Conservation (phyloP, 2,113 vertebrate genomes). For the Lathamus discolor region DNA sequence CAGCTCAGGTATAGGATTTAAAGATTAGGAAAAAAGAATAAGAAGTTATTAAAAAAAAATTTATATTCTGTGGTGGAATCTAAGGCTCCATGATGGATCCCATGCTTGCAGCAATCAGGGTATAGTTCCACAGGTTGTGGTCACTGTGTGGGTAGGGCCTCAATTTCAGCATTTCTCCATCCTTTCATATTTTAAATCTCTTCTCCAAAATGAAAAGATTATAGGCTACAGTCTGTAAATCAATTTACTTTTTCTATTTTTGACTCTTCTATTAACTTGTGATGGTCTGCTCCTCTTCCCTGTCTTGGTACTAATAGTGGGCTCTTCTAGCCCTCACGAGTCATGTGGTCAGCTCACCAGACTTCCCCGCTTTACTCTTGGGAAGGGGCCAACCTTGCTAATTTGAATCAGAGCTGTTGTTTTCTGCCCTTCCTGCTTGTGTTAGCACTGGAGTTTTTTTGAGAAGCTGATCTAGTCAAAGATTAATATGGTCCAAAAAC, state of each 20-base stretch:
- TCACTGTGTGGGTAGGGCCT: background rate
- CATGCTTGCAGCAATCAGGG: background rate
- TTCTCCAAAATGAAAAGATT: background rate
- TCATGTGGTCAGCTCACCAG: background rate
- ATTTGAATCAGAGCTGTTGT: background rate
- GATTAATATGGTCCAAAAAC: background rate
- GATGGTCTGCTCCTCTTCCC: background rate
- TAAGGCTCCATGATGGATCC: background rate
- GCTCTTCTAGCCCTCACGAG: fast-evolving
- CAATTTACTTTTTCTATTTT: background rate
- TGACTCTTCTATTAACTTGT: background rate
- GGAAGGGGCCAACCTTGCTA: background rate
- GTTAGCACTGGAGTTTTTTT: background rate
- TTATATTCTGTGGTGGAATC: background rate
- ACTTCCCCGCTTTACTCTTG: background rate
- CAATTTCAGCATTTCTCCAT: background rate
- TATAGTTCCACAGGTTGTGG: fast-evolving
- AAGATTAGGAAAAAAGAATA: background rate
- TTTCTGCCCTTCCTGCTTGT: background rate
- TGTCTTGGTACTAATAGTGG: background rate
- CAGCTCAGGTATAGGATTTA: fast-evolving
- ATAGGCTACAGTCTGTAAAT: background rate
- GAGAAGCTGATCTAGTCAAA: background rate
- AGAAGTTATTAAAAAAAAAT: background rate
- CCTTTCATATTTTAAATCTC: background rate